Conservation (phyloP, 2,113 vertebrate genomes). For the Engraulis encrasicolus region DNA sequence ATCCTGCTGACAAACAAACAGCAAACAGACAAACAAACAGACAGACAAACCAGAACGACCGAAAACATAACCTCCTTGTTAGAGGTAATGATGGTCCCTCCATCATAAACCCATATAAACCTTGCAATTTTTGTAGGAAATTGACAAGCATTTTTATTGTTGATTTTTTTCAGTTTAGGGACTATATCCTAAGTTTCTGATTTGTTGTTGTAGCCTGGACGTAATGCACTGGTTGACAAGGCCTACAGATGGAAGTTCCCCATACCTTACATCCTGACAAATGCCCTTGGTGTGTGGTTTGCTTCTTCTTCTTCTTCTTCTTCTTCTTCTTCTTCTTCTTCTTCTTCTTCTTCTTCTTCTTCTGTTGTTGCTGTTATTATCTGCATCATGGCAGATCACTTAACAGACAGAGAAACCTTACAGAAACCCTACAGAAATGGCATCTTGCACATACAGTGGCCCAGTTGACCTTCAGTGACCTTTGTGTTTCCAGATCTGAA, state of each 20-base stretch:
- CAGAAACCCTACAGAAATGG: too few species aligned
- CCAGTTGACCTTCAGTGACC: background rate
- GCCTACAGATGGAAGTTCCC: conserved; percentile 75
- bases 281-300: conserved; percentile 79
- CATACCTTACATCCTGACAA: conserved; percentile 80
- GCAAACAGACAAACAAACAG: too few species aligned
- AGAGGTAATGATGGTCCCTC: too few species aligned
- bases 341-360: too few species aligned
- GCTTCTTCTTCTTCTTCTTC: too few species aligned
- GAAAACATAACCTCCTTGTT: too few species aligned
- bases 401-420: too few species aligned
- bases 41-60: too few species aligned
- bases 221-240: conserved; percentile 69
- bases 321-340: too few species aligned
- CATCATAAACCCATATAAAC: too few species aligned
- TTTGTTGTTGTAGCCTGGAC: conserved; percentile 58
- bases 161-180: background rate
- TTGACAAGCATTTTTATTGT: background rate
- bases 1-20: too few species aligned
- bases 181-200: background rate
- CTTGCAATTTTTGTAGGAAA: background rate
- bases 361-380: too few species aligned
- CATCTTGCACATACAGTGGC: background rate
- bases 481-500: conserved; percentile 43
- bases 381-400: background rate